Percentiles rank a stretch among this genome's conserved stretches.
Evolutionary conservation across 2,888 invertebrate species (phyloP).

Genomic region (Cosmorhoe ocellata): DNA sequence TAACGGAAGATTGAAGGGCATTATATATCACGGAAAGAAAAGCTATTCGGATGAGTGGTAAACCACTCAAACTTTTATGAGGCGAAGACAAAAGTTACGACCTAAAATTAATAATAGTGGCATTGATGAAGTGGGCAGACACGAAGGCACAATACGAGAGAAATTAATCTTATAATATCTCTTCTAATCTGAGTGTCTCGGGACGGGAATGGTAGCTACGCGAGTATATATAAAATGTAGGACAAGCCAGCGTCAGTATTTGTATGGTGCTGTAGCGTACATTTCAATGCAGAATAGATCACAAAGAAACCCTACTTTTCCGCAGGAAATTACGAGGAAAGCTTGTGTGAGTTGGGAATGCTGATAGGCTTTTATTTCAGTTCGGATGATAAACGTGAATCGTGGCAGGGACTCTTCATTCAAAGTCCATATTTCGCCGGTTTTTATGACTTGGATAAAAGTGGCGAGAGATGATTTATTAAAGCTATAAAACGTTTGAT

Average conservation of each 20-base stretch:
- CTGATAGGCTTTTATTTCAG: slow-evolving; percentile 29
- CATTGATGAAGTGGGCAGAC: slow-evolving; percentile 28
- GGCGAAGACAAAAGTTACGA: slow-evolving; percentile 32
- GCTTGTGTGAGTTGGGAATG: slow-evolving; percentile 27
- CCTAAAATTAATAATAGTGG: slow-evolving; percentile 27
- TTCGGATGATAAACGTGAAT: slow-evolving; percentile 6
- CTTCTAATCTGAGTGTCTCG: slow-evolving; percentile 5
- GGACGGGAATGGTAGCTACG: not conserved
- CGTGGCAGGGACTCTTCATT: slow-evolving; percentile 12
- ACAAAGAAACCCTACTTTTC: slow-evolving; percentile 50
- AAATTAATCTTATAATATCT: slow-evolving; percentile 1
- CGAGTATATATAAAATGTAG: slow-evolving; percentile 8
- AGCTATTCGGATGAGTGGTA: slow-evolving; percentile 25
- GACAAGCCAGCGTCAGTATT: slow-evolving; percentile 45
- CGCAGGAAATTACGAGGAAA: slow-evolving; percentile 60
- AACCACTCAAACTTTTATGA: slow-evolving; percentile 28
- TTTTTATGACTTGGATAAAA: slow-evolving; percentile 6
- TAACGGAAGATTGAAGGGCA: slow-evolving; percentile 40
- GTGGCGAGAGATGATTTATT: slow-evolving; percentile 16
- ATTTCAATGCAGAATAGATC: slow-evolving; percentile 69
- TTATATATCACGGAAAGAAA: slow-evolving; percentile 27
- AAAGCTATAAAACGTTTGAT: slow-evolving; percentile 5
- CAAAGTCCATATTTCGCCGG: slow-evolving; percentile 8
- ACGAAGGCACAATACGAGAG: slow-evolving; percentile 12
- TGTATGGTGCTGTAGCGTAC: slow-evolving; percentile 40